Percentiles rank a stretch among this genome's conserved stretches.
These are phyloP conservation scores for Erethizon dorsatum DNA, from an alignment of 2,797 vertebrate species.

Conservation along the genomic window DNA sequence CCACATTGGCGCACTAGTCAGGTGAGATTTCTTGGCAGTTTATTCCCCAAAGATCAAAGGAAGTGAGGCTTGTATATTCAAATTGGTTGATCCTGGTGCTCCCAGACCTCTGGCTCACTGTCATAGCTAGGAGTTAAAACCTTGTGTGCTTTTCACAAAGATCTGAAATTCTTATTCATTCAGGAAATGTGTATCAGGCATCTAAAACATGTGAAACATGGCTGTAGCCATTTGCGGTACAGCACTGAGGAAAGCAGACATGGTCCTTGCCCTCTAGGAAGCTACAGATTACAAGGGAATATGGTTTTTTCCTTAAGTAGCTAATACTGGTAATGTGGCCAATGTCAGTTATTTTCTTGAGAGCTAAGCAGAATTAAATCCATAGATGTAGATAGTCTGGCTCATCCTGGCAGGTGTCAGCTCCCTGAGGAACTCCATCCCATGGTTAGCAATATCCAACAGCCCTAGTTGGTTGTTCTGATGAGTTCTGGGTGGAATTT, in stretches of 20 bases:
- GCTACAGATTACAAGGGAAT: background rate
- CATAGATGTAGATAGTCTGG: background rate
- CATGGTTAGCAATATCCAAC: background rate
- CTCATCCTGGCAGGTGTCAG: background rate
- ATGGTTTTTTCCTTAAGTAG: background rate
- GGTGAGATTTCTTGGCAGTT: background rate
- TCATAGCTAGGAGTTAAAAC: background rate
- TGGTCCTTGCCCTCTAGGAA: background rate
- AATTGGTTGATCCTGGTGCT: background rate
- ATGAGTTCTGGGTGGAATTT: background rate
- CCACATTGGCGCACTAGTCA: background rate
- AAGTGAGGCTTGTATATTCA: background rate
- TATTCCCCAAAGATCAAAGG: background rate
- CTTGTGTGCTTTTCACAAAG: background rate
- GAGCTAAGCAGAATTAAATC: conserved; percentile 7
- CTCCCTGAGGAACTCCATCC: background rate
- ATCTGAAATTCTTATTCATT: background rate
- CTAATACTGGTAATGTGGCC: background rate
- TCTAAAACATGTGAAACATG: background rate
- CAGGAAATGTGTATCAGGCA: background rate
- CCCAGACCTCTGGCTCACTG: background rate
- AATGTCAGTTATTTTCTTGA: conserved; percentile 27
- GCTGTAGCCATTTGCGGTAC: background rate
- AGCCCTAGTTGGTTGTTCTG: background rate
- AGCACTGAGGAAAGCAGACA: background rate